phyloP scores from a whole-genome alignment of 2,888 invertebrate species.

The Aleiodes alternator region DNA sequence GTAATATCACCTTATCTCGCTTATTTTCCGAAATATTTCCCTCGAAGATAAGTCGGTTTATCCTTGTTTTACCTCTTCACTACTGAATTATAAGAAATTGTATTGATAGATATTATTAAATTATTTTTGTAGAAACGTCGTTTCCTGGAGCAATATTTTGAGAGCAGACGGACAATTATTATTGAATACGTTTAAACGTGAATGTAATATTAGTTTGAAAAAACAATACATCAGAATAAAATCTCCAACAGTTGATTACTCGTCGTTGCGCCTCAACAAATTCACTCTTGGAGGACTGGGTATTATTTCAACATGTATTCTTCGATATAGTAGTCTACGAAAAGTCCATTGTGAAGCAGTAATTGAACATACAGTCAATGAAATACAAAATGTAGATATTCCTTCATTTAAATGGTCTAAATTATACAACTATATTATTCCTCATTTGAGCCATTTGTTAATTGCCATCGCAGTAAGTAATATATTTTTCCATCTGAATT shows the following conservation, averaged over 20 bases:
- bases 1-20: no score
- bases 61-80: no score
- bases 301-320: slow-evolving; percentile 50
- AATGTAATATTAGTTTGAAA: slow-evolving; percentile 29
- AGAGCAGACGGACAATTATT: slow-evolving; percentile 49
- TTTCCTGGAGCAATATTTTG: slow-evolving; percentile 48
- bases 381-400: slow-evolving; percentile 39
- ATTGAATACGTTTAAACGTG: slow-evolving; percentile 48
- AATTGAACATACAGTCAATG: slow-evolving; percentile 32
- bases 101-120: no score
- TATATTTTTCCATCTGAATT: background rate
- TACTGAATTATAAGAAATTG: no score
- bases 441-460: slow-evolving; percentile 85
- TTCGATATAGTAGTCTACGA: slow-evolving; percentile 48
- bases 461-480: slow-evolving; percentile 87
- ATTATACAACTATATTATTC: slow-evolving; percentile 84
- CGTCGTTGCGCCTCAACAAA: slow-evolving; percentile 41
- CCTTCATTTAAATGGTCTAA: slow-evolving; percentile 83
- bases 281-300: slow-evolving; percentile 58
- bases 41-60: no score
- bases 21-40: no score
- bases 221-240: slow-evolving; percentile 4
- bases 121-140: slow-evolving; percentile 48
- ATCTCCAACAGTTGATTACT: background rate
- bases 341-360: slow-evolving; percentile 49